Percentiles rank a stretch among this genome's conserved stretches.
Conservation (phyloP, 2,113 vertebrate species). For the Romanogobio albipinnatus region DNA sequence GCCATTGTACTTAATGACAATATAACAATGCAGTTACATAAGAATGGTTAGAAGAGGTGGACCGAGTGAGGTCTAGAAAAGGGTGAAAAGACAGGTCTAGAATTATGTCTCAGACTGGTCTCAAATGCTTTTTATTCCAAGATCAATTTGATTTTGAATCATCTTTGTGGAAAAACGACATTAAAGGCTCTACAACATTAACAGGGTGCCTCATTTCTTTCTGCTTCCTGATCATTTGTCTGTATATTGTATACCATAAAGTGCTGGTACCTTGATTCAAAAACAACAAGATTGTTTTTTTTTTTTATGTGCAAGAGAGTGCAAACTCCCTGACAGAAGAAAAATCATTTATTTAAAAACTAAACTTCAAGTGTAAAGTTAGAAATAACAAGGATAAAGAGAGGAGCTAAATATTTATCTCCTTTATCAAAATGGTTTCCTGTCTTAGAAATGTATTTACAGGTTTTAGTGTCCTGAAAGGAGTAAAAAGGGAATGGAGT, state of each 20-base stretch:
- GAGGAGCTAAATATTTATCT: conserved; percentile 25
- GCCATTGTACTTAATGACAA: neutral
- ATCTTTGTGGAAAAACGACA: neutral
- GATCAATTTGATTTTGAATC: neutral
- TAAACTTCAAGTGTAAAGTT: neutral
- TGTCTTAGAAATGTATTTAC: neutral
- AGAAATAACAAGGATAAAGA: conserved; percentile 21
- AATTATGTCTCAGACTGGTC: neutral
- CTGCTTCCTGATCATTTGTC: conserved; percentile 42
- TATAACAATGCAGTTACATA: neutral
- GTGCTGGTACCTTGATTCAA: conserved; percentile 64
- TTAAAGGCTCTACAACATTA: conserved; percentile 10
- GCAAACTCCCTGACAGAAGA: conserved; percentile 32
- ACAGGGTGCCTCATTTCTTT: neutral
- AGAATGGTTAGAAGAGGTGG: neutral
- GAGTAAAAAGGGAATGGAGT: conserved; percentile 31
- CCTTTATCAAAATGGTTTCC: conserved; percentile 1
- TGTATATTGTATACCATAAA: conserved; percentile 63
- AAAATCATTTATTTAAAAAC: conserved; percentile 19
- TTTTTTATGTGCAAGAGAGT: neutral
- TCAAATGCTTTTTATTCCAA: neutral
- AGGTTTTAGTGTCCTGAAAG: conserved; percentile 52
- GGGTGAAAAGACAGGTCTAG: neutral
- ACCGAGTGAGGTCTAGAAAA: neutral
- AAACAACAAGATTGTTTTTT: conserved; percentile 30